Percentiles rank a stretch among this genome's conserved stretches.
Evolutionary conservation across 2,888 invertebrate genomes (phyloP).

Genomic region (Cryptosula pallasiana): DNA sequence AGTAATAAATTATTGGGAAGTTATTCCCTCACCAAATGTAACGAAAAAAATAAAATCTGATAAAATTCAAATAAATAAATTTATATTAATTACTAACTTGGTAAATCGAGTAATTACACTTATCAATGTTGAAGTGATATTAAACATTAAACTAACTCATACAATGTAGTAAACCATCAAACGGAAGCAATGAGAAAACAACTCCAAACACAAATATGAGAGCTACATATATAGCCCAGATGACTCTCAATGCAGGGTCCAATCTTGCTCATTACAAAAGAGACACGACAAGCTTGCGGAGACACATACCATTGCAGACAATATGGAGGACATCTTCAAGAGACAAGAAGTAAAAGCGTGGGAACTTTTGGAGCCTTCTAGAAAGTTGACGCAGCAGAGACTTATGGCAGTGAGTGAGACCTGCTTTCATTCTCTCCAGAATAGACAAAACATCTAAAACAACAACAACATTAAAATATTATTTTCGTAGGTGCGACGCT

Average conservation of each 20-base stretch:
- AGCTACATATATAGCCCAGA: too few relatives aligned
- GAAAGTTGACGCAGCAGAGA: constrained; percentile 45
- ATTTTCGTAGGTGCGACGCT: too few relatives aligned
- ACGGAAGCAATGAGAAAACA: too few relatives aligned
- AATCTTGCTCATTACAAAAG: too few relatives aligned
- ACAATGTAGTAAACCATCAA: too few relatives aligned
- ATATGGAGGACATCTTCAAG: constrained; percentile 50
- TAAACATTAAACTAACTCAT: too few relatives aligned
- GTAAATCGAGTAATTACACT: too few relatives aligned
- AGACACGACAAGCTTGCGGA: background rate
- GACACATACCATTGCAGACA: constrained; percentile 46
- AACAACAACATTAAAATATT: background rate
- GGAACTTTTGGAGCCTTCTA: constrained; percentile 43
- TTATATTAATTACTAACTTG: too few relatives aligned
- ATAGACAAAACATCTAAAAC: constrained; percentile 45
- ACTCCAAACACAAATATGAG: too few relatives aligned
- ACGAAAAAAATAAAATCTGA: background rate
- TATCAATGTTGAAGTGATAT: too few relatives aligned
- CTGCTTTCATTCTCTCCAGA: constrained; percentile 44
- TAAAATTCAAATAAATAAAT: background rate
- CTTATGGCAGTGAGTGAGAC: constrained; percentile 42
- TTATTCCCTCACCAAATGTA: background rate
- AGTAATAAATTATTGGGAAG: background rate
- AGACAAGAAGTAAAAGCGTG: constrained; percentile 51
- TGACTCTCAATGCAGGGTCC: too few relatives aligned